These are phyloP conservation scores for Phylloscopus collybita DNA, from an alignment of 2,797 vertebrate genomes.

Conservation along the genomic window DNA sequence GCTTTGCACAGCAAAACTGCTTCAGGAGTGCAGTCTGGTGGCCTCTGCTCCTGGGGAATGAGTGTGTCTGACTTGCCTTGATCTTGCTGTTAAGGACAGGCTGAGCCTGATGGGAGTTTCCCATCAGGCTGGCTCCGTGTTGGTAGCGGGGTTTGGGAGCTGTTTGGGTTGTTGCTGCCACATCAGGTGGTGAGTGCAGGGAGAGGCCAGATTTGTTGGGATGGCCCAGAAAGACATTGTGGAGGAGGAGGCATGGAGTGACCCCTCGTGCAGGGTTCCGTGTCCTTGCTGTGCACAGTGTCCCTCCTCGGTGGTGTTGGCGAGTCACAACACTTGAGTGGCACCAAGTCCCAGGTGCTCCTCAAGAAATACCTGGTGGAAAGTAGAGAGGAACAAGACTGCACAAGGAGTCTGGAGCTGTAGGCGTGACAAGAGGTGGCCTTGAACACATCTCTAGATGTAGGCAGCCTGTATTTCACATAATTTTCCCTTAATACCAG, in stretches of 20 bases:
- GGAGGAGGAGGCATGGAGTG: background rate
- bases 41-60: background rate
- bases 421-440: background rate
- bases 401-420: background rate
- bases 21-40: background rate
- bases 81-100: background rate
- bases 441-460: background rate
- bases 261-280: rapidly evolving
- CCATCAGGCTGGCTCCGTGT: background rate
- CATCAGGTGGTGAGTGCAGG: background rate
- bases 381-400: background rate
- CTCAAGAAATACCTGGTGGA: background rate
- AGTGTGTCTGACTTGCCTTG: background rate
- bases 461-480: background rate
- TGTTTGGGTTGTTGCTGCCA: background rate
- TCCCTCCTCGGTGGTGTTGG: background rate
- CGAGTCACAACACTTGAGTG: rapidly evolving
- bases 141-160: rapidly evolving
- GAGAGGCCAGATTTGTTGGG: background rate
- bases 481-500: background rate
- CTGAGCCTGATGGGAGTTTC: background rate
- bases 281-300: rapidly evolving
- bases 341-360: background rate
- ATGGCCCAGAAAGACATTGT: rapidly evolving
- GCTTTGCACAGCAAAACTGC: background rate